Evolutionary conservation across 2,888 invertebrate species (phyloP), one percentile per base, ranked within the genome.

Genomic region (Melanostoma mellinum): DNA sequence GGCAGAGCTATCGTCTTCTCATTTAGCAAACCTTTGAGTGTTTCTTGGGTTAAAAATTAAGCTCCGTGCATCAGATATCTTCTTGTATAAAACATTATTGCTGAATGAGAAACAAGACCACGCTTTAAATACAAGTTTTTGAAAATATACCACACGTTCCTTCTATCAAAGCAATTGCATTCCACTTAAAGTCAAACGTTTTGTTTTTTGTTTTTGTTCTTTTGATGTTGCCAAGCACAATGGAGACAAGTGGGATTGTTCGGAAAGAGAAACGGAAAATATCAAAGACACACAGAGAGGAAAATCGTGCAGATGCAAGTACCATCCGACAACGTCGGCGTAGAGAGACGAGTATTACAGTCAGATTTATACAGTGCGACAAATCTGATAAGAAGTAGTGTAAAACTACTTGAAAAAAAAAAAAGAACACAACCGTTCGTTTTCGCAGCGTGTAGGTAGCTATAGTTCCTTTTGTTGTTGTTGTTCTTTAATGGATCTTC

Each of bases 361-460:
- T 56, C 69, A 69, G 74, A 77, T 72, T 82, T 77, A 78, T 73
- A 73, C 82, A 69, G 82, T 78, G 82, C 82, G 69, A 82, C 82
- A 82, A 78, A 82, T 82, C 82, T 82, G 82, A 82, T 82, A 82
- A 78, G 78, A 52, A 69, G 68, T 69, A 82, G 82, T 82, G 78
- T 78, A 71, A 82, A 78, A 82, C 82, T 82, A 73, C 82, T 82
- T 78, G 55, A 67, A 78, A 6, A 33, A 35, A 33, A n/a, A 9
- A 63, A 48, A 36, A 48, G 9, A 20, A 50, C 36, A 9, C 8
- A 58, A 55, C 76, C 53, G 67, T 73, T 73, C 73, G 33, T 55
- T 61, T 56, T 53, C 30, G 33, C 38, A 48, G 10, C 48, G 6
- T 73, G 48, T 77, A 73, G 58, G 48, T 77, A 73, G 58, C 68